A percentile compares a stretch with the other conserved stretches of the same genome.
Evolutionary conservation across 2,113 vertebrate species (phyloP).

Genomic region (rat (Rattus norvegicus)): GRCr8 NC_086024.1:30222501-30223000

Average conservation of each 20-base stretch:
- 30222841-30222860: neutral
- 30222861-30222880: neutral
- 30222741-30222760: neutral
- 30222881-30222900: neutral
- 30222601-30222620: conserved; percentile 32
- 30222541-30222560: conserved; percentile 29
- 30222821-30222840: neutral
- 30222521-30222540: conserved; percentile 49
- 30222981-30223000: too few species aligned
- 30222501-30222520: conserved; percentile 18
- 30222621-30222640: neutral
- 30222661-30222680: conserved; percentile 5
- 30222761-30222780: neutral
- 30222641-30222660: conserved; percentile 45
- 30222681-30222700: neutral
- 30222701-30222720: neutral
- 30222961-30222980: too few species aligned
- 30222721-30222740: too few species aligned
- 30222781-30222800: neutral
- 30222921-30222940: too few species aligned
- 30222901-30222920: neutral
- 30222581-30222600: conserved; percentile 19
- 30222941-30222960: too few species aligned
- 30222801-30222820: neutral
- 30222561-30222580: neutral